Evolutionary conservation across 2,888 invertebrate genomes (phyloP), one percentile per base, ranked within the genome.

Genomic region (Drosophila colorata): DNA sequence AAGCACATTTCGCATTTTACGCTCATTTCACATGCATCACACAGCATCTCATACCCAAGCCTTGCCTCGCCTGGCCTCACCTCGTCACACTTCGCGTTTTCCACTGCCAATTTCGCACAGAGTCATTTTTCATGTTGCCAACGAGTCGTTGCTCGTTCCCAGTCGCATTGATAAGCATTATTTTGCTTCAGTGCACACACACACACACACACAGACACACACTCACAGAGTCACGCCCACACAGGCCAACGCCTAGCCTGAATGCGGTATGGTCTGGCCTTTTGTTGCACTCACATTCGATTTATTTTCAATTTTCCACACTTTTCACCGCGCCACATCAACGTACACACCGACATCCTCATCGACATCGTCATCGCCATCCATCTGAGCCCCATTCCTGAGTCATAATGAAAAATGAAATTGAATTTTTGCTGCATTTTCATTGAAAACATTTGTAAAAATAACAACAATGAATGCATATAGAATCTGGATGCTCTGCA

Each of bases 401-500:
- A 73, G 69, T 74, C 81, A 83, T 85, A 89, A 84, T 88, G 86
- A 84, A 89, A 90, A 90, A 88, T 86, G 74, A 88, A 89, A 89
- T 90, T 89, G 79, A 82, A 88, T 90, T 89, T 83, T 79, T 80
- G 69, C 83, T 73, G 73, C 69, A 80, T 73, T 68, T 69, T 70
- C 65, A 58, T 65, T 60, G 64, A 55, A 53, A 53, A 53, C 52
- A 68, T 64, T 51, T 74, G 56, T 64, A 37, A 40, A 53, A 58
- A 74, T 66, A 82, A 82, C 67, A 58, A 49, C 31, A 58, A 78
- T 53, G 40, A 25, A 38, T 23, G 18, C 20, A 20, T 37, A 44
- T 93, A 99, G 97, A 98, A 98, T 92, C 93, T 99, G 88, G 99
- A 99, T 91, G 98, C 98, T 13, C 94, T 99, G 4, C 98, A 99